These are phyloP conservation scores for Pseudomyrmex dendroicus DNA, from an alignment of 1,140 invertebrate genomes.

Conservation along the genomic window DNA sequence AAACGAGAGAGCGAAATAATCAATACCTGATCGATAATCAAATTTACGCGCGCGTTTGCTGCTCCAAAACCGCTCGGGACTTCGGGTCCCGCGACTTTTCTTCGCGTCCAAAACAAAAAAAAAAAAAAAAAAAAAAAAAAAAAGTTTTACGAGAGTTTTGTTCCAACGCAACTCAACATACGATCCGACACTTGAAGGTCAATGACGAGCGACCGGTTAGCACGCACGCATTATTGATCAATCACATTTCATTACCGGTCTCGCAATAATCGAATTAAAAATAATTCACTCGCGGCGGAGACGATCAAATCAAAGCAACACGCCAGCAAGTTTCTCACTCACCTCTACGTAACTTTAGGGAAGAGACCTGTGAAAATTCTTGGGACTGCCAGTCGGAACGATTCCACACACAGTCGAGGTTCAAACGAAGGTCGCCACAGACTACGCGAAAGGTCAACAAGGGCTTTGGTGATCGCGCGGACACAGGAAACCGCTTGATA, in stretches of 20 bases:
- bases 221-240: too few species aligned
- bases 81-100: too few species aligned
- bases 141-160: too few species aligned
- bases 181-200: not conserved
- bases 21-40: too few species aligned
- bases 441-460: constrained; percentile 69
- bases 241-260: not conserved
- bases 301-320: not conserved
- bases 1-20: not conserved
- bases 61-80: too few species aligned
- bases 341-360: constrained; percentile 1
- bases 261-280: not conserved
- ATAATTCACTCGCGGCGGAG: too few species aligned
- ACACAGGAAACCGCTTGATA: constrained; percentile 41
- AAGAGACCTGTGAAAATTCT: not conserved
- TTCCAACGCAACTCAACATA: not conserved
- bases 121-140: too few species aligned
- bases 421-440: constrained; percentile 70
- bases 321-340: not conserved
- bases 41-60: too few species aligned
- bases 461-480: constrained; percentile 19
- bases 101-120: not conserved
- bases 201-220: not conserved
- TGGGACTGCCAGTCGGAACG: not conserved
- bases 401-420: constrained; percentile 41